Conservation (phyloP, 2,113 vertebrate genomes). For the Maccullochella peelii region DNA sequence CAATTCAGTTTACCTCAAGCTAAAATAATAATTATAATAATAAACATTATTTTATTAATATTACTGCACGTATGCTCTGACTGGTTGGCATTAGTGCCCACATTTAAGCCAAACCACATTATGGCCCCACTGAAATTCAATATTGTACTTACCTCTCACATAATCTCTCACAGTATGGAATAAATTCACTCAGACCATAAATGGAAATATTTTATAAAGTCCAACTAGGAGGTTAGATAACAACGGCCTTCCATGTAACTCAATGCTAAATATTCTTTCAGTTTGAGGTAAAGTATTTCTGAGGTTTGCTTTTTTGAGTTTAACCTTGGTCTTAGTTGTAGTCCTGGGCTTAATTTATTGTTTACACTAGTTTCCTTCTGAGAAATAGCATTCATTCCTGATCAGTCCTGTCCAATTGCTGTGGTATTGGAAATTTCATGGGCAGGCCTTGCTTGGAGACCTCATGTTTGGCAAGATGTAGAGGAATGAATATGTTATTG, state of each 20-base stretch:
- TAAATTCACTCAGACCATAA: conserved; percentile 17
- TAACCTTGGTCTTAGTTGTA: conserved; percentile 78
- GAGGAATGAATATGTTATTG: conserved; percentile 23
- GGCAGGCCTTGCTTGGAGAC: neutral
- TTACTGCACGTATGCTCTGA: neutral
- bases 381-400: conserved; percentile 34
- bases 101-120: conserved; percentile 13
- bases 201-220: conserved; percentile 41
- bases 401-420: conserved; percentile 23
- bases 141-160: conserved; percentile 19
- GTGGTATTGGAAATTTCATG: conserved; percentile 38
- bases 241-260: conserved; percentile 46
- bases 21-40: neutral
- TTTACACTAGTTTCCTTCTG: conserved; percentile 77
- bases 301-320: conserved; percentile 77
- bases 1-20: neutral
- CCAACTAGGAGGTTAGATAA: conserved; percentile 28
- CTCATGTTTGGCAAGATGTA: conserved; percentile 33
- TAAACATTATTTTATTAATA: neutral
- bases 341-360: conserved; percentile 76
- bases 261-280: conserved; percentile 32
- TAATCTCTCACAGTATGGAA: conserved; percentile 30
- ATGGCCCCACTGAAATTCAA: neutral
- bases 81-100: neutral
- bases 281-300: conserved; percentile 78